Evolutionary conservation across 2,797 vertebrate species (phyloP), one percentile per base, ranked within the genome.

Genomic region (Poeciliopsis paucimaculata): DNA sequence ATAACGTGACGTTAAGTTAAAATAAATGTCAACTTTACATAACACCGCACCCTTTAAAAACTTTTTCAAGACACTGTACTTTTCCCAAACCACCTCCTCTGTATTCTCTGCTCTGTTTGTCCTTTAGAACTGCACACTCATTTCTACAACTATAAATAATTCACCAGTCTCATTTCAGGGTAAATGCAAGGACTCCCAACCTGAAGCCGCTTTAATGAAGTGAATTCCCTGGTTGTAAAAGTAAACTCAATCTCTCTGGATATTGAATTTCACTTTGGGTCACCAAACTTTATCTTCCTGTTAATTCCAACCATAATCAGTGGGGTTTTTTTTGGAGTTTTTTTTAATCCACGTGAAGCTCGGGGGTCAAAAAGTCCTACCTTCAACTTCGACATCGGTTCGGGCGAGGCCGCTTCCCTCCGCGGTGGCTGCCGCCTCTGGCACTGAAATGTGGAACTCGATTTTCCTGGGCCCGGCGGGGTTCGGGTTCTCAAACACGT

Each of bases 401-500:
- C 89, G 88, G 20, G 78, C 86, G 10, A 75, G 71, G 62, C 73
- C 86, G 4, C 94, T 92, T 77, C 91, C 94, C 80, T 97, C 96
- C 89, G 94, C 90, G 78, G 90, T 86, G 76, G 91, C 81, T 1
- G 95, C 91, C 60, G 95, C 95, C 41, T 98, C 97, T 55, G 96
- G 89, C 78, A 89, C 89, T 26, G 96, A 96, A 92, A 99, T 98
- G 92, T 98, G 97, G 92, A 99, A 98, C 90, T 99, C 97, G 3
- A 99, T 98, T 95, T 97, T 99, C 92, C 94, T 98, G 62, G 92
- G 96, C 15, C 96, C 96, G 36, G 96, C 71, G 0, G 95, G 88
- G 79, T 96, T 96, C 0, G 95, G 96, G 91, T 98, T 97, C 83
- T 99, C 98, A 81, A 99, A 99, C 51, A 99, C 97, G 66, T 99